Percentiles rank a stretch among this genome's conserved stretches.
These are phyloP conservation scores for Centroberyx gerrardi DNA, from an alignment of 2,797 vertebrate genomes.

Conservation along the genomic window DNA sequence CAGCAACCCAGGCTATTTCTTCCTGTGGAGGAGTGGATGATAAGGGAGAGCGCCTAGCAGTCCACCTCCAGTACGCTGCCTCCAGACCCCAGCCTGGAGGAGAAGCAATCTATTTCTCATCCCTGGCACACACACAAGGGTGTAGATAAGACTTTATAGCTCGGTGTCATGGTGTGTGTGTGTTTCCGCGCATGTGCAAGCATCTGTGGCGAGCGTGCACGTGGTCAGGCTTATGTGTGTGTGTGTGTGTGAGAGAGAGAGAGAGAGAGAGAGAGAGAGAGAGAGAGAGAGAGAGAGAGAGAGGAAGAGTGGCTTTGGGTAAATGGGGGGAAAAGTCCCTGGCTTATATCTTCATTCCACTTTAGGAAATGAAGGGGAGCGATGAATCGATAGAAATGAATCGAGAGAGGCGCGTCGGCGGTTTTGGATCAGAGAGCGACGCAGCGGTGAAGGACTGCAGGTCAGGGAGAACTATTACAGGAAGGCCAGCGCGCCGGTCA, in stretches of 20 bases:
- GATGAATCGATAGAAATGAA: constrained; percentile 59
- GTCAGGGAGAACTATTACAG: constrained; percentile 53
- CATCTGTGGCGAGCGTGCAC: constrained; percentile 13
- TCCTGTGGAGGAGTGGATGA: constrained; percentile 41
- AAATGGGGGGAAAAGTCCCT: constrained; percentile 34
- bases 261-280: background rate
- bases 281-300: constrained; percentile 3
- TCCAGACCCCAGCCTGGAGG: constrained; percentile 35
- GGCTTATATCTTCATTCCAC: constrained; percentile 63
- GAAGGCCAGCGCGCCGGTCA: constrained; percentile 31
- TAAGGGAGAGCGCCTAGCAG: constrained; percentile 32
- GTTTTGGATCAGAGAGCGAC: constrained; percentile 38
- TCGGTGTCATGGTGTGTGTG: constrained; percentile 14
- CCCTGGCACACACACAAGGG: background rate
- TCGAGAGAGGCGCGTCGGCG: constrained; percentile 18
- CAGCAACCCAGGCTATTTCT: constrained; percentile 41
- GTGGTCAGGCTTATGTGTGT: background rate
- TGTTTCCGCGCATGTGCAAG: background rate
- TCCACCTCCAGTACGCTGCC: constrained; percentile 28
- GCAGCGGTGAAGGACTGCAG: constrained; percentile 46
- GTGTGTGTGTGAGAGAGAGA: background rate
- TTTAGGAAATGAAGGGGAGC: constrained; percentile 66
- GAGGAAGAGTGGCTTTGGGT: constrained; percentile 39
- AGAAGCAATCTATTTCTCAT: constrained; percentile 60
- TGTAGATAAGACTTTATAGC: constrained; percentile 40